phyloP scores from a whole-genome alignment of 2,888 invertebrate genomes.

The Dolichomitus sp. region DNA sequence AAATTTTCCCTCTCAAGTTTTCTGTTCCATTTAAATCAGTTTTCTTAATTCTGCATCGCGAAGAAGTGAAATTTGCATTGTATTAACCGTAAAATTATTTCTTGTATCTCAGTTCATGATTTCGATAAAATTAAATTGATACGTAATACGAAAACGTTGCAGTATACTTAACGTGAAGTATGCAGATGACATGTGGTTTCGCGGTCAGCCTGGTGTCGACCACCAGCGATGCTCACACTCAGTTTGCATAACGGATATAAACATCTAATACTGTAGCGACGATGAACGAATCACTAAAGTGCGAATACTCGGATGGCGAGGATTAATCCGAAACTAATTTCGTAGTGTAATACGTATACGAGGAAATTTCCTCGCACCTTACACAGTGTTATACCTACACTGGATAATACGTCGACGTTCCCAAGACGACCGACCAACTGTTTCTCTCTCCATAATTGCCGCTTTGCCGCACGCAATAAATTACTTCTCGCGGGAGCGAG shows the following conservation, averaged over 20 bases:
- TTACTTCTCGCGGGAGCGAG: constrained; percentile 59
- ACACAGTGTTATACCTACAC: constrained; percentile 10
- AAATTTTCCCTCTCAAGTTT: no score
- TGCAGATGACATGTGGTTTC: background rate
- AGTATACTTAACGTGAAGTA: background rate
- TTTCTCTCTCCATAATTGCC: constrained; percentile 66
- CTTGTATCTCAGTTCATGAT: no score
- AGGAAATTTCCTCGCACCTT: constrained; percentile 60
- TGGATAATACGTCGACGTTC: constrained; percentile 50
- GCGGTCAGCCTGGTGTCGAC: background rate
- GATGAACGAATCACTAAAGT: constrained; percentile 11
- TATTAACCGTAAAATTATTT: background rate
- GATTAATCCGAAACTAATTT: constrained; percentile 66
- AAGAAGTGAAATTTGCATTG: no score
- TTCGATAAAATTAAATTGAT: background rate
- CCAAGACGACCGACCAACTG: constrained; percentile 54
- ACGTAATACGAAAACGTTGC: no score
- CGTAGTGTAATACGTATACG: constrained; percentile 52
- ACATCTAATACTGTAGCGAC: constrained; percentile 4
- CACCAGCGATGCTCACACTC: background rate
- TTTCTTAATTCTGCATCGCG: no score
- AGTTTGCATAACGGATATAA: background rate
- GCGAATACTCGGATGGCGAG: constrained; percentile 28
- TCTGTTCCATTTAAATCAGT: no score
- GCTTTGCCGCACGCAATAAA: constrained; percentile 66